Evolutionary conservation across 1,140 invertebrate species (phyloP), one percentile per base, ranked within the genome.

Genomic region (Anastatus disparis): DNA sequence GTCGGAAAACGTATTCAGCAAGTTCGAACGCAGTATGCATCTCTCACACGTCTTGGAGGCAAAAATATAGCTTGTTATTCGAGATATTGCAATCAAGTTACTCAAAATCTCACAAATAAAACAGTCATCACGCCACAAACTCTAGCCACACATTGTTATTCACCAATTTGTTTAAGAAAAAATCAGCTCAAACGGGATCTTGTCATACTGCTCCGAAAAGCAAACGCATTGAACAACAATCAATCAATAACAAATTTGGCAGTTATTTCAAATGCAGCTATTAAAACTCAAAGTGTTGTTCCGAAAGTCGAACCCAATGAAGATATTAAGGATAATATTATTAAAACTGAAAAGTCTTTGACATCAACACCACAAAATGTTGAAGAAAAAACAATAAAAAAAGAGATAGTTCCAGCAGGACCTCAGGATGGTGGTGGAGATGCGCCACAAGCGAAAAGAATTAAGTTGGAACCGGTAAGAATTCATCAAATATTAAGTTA

Each of bases 91-190:
- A 92, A 92, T 73, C 89, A 89, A 67, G 88, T 87, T 48, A 85
- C 72, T 7, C 71, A 74, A 29, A 67, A 55, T 38, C 17, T 72
- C 0, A 69, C 69, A 3, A 74, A 71, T 58, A 85, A 81, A 69
- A 76, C 73, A 53, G 56, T 87, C 22, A 80, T 86, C 59, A 84
- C 86, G 3, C 79, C 88, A 13, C 88, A 89, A 64, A 87, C 81
- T 70, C 75, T 89, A 6, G 88, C 87, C 53, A 82, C 87, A 2
- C 90, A 88, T 48, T 95, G 93, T 76, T 95, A 94, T 79, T 94
- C 93, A 6, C 93, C 92, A 10, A 83, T 91, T 22, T 95, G 93
- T 81, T 83, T 93, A 27, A 89, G 91, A 78, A 91, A 91, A 78
- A 87, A 87, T 10, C 87, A 89, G 71, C 81, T 93, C 0, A 89